phyloP scores from a whole-genome alignment of 2,888 invertebrate species.

The Latrodectus elegans region DNA sequence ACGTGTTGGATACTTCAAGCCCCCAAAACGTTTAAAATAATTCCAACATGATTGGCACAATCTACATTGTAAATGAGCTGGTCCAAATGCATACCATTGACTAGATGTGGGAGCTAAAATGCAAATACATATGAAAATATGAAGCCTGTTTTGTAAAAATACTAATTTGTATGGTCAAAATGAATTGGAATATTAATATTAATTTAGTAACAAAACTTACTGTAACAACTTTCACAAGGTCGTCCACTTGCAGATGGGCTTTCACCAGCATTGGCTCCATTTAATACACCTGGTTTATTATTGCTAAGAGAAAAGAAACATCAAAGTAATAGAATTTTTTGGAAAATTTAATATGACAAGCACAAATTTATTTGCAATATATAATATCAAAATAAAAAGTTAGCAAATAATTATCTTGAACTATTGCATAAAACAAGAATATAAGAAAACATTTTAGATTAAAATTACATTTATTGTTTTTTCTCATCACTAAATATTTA shows the following conservation, averaged over 20 bases:
- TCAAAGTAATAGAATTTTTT: not conserved
- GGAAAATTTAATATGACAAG: not conserved
- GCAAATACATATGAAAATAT: conserved; percentile 10
- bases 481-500: too few relatives aligned
- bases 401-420: too few relatives aligned
- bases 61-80: conserved; percentile 92
- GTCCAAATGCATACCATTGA: conserved; percentile 98
- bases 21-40: conserved; percentile 99
- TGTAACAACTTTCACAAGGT: conserved; percentile 89
- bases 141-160: not conserved
- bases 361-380: too few relatives aligned
- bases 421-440: too few relatives aligned
- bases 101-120: conserved; percentile 82
- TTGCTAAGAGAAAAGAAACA: conserved; percentile 46
- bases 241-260: conserved; percentile 78
- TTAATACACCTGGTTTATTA: conserved; percentile 82
- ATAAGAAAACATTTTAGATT: too few relatives aligned
- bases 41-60: conserved; percentile 96
- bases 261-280: conserved; percentile 78
- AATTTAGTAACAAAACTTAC: conserved; percentile 75
- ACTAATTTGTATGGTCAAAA: not conserved
- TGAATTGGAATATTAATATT: not conserved
- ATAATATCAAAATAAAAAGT: too few relatives aligned
- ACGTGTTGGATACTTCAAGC: conserved; percentile 85
- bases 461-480: too few relatives aligned